Conservation (phyloP, 2,888 invertebrate species). For the Lysandra bellargus region DNA sequence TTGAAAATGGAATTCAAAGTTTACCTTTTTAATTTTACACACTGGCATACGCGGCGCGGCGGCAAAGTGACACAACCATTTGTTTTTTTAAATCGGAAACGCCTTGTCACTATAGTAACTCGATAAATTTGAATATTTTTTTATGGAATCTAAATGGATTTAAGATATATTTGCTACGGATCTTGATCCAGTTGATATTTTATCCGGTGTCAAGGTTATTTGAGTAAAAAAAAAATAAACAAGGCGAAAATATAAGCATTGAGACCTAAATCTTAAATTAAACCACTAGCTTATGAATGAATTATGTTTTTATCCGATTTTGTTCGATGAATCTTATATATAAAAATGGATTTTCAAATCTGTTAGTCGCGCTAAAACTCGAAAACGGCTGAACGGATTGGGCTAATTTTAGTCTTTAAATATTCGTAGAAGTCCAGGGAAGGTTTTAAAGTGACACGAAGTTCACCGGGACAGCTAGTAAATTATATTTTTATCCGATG, state of each 20-base stretch:
- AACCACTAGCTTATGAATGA: background rate
- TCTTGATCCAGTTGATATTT: background rate
- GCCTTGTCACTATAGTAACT: slow-evolving; percentile 1
- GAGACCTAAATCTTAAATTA: background rate
- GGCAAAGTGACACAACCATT: background rate
- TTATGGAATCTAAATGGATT: background rate
- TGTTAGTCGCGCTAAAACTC: too few species aligned
- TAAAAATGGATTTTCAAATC: too few species aligned
- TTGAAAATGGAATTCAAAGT: slow-evolving; percentile 49
- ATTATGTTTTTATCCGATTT: too few species aligned
- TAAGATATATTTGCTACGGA: background rate
- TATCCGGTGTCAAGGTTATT: background rate
- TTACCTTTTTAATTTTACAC: slow-evolving; percentile 6
- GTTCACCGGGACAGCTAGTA: too few species aligned
- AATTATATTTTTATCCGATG: background rate
- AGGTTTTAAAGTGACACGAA: too few species aligned
- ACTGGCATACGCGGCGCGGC: background rate
- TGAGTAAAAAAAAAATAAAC: background rate
- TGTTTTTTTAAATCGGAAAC: slow-evolving; percentile 10
- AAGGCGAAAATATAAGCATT: background rate
- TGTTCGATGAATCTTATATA: too few species aligned
- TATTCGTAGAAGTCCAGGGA: too few species aligned
- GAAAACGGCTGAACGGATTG: too few species aligned
- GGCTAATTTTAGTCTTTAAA: too few species aligned
- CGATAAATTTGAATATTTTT: slow-evolving; percentile 16